phyloP scores from a whole-genome alignment of 2,113 vertebrate genomes.

The Tachysurus vachellii region DNA sequence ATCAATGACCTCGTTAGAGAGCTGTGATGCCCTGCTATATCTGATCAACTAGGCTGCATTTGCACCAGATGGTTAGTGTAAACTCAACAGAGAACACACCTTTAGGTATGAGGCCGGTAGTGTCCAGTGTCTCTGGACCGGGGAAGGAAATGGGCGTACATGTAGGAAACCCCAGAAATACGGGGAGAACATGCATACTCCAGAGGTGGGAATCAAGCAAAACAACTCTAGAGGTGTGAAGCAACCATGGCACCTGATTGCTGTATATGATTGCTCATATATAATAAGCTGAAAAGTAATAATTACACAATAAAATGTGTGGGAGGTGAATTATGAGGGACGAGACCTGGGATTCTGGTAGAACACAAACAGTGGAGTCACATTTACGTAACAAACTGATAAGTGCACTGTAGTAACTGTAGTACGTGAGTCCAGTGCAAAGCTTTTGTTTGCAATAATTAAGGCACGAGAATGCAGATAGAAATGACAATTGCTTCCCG shows the following conservation, averaged over 20 bases:
- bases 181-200: too few species aligned
- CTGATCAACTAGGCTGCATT: not conserved
- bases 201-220: too few species aligned
- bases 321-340: not conserved
- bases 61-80: not conserved
- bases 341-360: not conserved
- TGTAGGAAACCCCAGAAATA: too few species aligned
- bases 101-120: not conserved
- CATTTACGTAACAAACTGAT: not conserved
- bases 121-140: too few species aligned
- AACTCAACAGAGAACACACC: not conserved
- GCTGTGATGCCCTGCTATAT: not conserved
- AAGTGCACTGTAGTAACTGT: not conserved
- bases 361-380: conserved; percentile 1
- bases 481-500: not conserved
- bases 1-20: not conserved
- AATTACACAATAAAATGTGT: not conserved
- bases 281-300: not conserved
- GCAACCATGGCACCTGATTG: too few species aligned
- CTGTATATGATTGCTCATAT: not conserved
- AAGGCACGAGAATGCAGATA: not conserved
- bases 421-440: not conserved
- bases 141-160: too few species aligned
- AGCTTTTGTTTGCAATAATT: not conserved
- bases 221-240: too few species aligned